Base-by-base conservation (phyloP, 2,888 invertebrate species). In the Philaethria dido region DNA sequence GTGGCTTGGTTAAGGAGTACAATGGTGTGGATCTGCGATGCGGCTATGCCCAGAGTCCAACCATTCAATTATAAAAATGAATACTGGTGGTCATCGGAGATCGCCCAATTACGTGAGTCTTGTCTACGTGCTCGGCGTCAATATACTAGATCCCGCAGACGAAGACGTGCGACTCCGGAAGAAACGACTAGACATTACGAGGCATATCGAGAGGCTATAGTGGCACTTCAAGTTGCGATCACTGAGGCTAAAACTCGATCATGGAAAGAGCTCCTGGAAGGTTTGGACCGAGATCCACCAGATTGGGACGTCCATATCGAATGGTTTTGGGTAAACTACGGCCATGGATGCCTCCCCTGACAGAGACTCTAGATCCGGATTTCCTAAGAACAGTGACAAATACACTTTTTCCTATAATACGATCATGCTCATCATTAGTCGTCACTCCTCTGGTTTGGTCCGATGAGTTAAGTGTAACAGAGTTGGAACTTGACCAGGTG, bases 231-330 rank as follows among this genome's bases (percentile, higher is more conserved):
- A 18, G 5, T 0, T 16, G 64, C 62, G 3, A 72, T 70, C 14
- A 14, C 48, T 2, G 14, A 52, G 1, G 50, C 64, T n/a, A 69
- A 62, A n/a, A 47, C 67, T n/a, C 39, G 47, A 25, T 57, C 64
- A 3, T 68, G 66, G 68, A 45, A 16, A 1, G 67, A 63, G 36
- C 69, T 71, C 11, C 9, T 68, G 0, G 68, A 67, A 50, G 52
- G 29, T 13, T 47, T 69, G 8, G 55, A 69, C 18, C 18, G 54
- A 18, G 52, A 67, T 20, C 67, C 70, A 1, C n/a, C n/a, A n/a
- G n/a, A n/a, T 71, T 66, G 68, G 71, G 70, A 3, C 70, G 68
- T 4, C 67, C 69, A 1, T 73, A 72, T 33, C 59, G 57, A 13
- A 44, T 66, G 20, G 69, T 72, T 1, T 18, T 70, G 50, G 69